Percentiles rank a stretch among this genome's conserved stretches.
phyloP scores from a whole-genome alignment of 2,113 vertebrate genomes.

The Pteronura brasiliensis region DNA sequence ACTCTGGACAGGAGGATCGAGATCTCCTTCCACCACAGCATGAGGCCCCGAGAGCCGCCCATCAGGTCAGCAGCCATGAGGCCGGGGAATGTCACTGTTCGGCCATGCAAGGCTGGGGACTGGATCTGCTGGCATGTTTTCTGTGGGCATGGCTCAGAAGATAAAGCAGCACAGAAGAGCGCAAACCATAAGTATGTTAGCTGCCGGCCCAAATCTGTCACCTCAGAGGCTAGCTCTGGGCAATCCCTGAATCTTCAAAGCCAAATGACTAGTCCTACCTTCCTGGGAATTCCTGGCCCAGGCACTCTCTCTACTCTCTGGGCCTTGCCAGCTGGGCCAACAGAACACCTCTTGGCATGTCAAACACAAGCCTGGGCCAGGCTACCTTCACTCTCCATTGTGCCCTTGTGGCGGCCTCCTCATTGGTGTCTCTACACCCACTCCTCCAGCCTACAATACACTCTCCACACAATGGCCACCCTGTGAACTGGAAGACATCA shows the following conservation, averaged over 20 bases:
- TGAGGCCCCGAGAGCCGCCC: not conserved
- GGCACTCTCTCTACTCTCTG: not conserved
- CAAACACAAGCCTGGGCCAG: not conserved
- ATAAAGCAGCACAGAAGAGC: not conserved
- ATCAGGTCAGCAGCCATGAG: fast-evolving
- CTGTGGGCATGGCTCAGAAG: not conserved
- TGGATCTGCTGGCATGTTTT: not conserved
- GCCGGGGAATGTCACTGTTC: not conserved
- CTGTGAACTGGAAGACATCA: not conserved
- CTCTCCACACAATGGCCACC: not conserved
- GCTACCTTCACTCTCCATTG: no score
- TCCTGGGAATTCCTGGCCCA: not conserved
- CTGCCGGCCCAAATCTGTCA: not conserved
- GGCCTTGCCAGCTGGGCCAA: not conserved
- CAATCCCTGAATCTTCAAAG: not conserved
- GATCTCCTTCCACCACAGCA: not conserved
- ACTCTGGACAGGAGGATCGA: not conserved
- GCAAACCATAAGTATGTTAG: not conserved
- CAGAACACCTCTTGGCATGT: not conserved
- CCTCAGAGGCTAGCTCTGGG: not conserved
- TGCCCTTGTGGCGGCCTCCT: not conserved
- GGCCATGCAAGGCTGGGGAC: not conserved
- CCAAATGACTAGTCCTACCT: not conserved
- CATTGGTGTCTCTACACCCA: not conserved
- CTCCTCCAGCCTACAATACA: not conserved